Conservation (phyloP, 2,888 invertebrate species). For the Thumatha senex region DNA sequence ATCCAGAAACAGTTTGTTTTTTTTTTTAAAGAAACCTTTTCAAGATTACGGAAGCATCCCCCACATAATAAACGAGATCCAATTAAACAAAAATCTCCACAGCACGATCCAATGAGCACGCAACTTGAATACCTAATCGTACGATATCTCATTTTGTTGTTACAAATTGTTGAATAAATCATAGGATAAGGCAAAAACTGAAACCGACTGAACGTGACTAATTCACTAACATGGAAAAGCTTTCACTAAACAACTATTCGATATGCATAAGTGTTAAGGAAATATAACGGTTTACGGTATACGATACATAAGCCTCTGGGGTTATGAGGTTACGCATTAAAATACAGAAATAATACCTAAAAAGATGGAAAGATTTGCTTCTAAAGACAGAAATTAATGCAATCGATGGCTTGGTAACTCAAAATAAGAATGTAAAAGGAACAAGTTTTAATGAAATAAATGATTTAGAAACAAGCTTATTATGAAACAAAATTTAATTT, state of each 20-base stretch:
- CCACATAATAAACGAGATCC: not conserved
- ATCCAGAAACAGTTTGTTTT: too few species aligned
- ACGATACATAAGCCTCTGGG: slow-evolving; percentile 17
- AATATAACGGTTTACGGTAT: slow-evolving; percentile 25
- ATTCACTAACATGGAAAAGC: slow-evolving; percentile 59
- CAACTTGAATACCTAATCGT: slow-evolving; percentile 45
- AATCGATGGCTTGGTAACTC: too few species aligned
- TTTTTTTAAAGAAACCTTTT: too few species aligned
- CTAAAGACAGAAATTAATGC: too few species aligned
- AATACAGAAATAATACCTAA: not conserved
- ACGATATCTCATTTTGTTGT: slow-evolving; percentile 47
- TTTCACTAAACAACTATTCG: slow-evolving; percentile 56
- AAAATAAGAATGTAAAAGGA: too few species aligned
- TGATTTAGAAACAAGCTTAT: too few species aligned
- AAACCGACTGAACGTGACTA: slow-evolving; percentile 52
- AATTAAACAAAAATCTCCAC: slow-evolving; percentile 27
- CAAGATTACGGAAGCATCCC: not conserved
- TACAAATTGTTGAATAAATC: slow-evolving; percentile 58
- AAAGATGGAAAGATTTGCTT: too few species aligned
- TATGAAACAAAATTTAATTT: too few species aligned
- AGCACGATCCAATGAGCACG: slow-evolving; percentile 29
- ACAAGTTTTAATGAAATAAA: too few species aligned
- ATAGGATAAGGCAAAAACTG: slow-evolving; percentile 51
- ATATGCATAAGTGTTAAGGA: slow-evolving; percentile 43
- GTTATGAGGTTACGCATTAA: not conserved